Evolutionary conservation across 2,797 vertebrate species (phyloP).

Genomic region (Alectoris magna): DNA sequence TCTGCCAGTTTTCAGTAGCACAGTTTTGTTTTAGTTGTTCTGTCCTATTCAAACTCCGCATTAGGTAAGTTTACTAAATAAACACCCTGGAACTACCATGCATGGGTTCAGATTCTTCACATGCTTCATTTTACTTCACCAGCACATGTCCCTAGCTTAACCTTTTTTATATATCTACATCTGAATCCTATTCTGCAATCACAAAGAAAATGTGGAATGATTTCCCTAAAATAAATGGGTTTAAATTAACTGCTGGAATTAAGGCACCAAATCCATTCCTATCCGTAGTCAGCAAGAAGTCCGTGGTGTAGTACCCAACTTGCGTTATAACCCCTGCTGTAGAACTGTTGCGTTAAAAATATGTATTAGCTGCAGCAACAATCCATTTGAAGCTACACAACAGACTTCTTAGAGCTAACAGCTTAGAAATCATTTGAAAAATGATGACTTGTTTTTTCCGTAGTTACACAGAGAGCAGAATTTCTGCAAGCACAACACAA

Average conservation of each 20-base stretch:
- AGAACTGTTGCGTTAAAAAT: neutral
- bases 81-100: neutral
- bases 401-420: neutral
- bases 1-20: neutral
- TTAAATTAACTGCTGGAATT: neutral
- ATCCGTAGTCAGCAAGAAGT: neutral
- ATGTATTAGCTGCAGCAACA: neutral
- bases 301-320: neutral
- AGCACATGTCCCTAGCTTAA: neutral
- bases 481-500: neutral
- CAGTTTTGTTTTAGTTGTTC: neutral
- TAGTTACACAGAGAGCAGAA: neutral
- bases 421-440: neutral
- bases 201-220: neutral
- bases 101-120: neutral
- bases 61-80: neutral
- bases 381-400: neutral
- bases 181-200: neutral
- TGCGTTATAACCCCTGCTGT: neutral
- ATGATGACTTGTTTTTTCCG: neutral
- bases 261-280: neutral
- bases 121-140: neutral
- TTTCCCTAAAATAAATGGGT: neutral
- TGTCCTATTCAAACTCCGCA: neutral
- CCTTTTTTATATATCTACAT: neutral